Evolutionary conservation across 2,113 vertebrate species (phyloP), one percentile per base, ranked within the genome.

Genomic region (Rhea pennata): DNA sequence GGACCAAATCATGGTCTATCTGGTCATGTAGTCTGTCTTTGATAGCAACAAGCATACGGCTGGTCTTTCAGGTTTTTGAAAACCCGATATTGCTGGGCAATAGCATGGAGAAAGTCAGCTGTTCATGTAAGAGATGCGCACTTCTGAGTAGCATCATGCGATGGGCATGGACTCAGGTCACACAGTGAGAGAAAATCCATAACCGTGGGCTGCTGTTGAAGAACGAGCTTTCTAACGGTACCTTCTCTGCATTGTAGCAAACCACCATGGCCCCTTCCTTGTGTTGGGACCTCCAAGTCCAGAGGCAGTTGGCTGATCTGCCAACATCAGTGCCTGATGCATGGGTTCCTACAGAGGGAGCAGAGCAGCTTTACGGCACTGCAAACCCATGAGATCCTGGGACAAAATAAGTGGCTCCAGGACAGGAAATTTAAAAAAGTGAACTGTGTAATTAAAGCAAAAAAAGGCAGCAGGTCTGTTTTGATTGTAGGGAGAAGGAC

Each of bases 121-220:
- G 23, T n/a, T 36, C 36, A 5, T 8, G 9, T 22, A 33, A 8
- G 5, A 54, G 59, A 10, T 26, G 19, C 4, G 11, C 15, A 5
- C 19, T 21, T 61, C 58, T 76, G 12, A 22, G 15, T 20, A 10
- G 15, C 40, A 15, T 14, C n/a, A 5, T 0, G 9, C 0, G 1
- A 10, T 27, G 44, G 40, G 42, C 0, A 0, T 5, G 6, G 9
- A 33, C 39, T 88, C 53, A 44, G 40, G 27, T 36, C 36, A 33
- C 23, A 36, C 5, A 48, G 20, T 24, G 39, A 36, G 29, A 64
- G 84, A 29, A 81, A 87, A 2, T 15, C 54, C 17, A 0, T 39
- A 53, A 36, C 1, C 13, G 12, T 6, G 53, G 48, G 9, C 7
- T 1, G 5, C 21, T 56, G 1, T 2, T 33, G 36, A 7, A 27